A percentile compares a stretch with the other conserved stretches of the same genome.
Conservation (phyloP, 2,797 vertebrate species). For the Paramormyrops hopkinsi region DNA sequence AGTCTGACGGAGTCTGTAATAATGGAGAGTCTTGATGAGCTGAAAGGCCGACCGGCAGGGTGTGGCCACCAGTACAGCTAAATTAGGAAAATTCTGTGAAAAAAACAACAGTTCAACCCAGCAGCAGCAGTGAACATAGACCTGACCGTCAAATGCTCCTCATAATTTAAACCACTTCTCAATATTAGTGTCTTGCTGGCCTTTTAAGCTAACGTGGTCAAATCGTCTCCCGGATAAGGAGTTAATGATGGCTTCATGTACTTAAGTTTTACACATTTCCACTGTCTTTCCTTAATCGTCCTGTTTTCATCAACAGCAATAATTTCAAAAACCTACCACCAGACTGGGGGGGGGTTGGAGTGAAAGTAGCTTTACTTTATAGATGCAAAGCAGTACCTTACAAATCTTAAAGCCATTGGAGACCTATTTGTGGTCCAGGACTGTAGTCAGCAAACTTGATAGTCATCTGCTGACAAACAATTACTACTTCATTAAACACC, state of each 20-base stretch:
- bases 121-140: constrained; percentile 7
- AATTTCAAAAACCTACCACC: background rate
- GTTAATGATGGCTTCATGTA: background rate
- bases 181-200: background rate
- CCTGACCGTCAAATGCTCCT: background rate
- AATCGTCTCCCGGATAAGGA: background rate
- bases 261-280: background rate
- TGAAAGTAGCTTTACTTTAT: background rate
- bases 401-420: background rate
- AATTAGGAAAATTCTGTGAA: constrained; percentile 59
- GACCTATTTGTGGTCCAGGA: background rate
- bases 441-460: constrained; percentile 32
- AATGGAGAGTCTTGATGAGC: constrained; percentile 54
- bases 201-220: background rate
- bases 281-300: background rate
- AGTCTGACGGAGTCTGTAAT: constrained; percentile 61
- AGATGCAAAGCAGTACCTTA: background rate
- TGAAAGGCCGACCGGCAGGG: constrained; percentile 37
- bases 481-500: constrained; percentile 31
- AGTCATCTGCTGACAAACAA: constrained; percentile 25
- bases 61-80: constrained; percentile 54
- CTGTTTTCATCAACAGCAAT: background rate
- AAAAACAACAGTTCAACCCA: constrained; percentile 41
- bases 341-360: background rate
- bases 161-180: background rate